Base-by-base conservation (phyloP, 2,113 vertebrate genomes). In the Leptobrachium leishanense region DNA sequence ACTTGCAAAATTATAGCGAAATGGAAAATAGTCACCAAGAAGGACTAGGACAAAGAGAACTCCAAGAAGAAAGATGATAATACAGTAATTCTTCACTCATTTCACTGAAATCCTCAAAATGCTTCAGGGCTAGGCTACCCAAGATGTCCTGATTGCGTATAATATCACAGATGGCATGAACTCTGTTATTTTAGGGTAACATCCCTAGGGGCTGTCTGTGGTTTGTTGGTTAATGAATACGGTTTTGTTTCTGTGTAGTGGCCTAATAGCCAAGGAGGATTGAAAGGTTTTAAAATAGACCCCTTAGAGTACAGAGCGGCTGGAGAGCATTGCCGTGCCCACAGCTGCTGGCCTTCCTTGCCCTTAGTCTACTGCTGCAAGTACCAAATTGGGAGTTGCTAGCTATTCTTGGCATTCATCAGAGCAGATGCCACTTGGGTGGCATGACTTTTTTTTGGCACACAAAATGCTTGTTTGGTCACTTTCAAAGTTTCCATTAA, bases 331-430 rank as follows among this genome's bases (percentile, higher is more conserved):
- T 55, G 10, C 63, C 53, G 63, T 65, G 39, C 65, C 44, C 68
- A 76, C 63, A 68, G 74, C 74, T 76, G 64, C 54, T 76, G 74
- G 64, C 64, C 74, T 76, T 68, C 50, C 12, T 67, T 76, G 74
- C 74, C 64, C 74, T 50, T 55, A 2, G 10, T 39, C 2, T 8
- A 50, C 8, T 40, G 63, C 72, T 44, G 57, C 63, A 67, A 68
- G 74, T 68, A 68, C 64, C 74, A 76, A 13, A 13, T 43, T 54
- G 66, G 44, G 68, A 76, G 68, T 68, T 50, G 59, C 31, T 53
- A 46, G 64, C 74, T 76, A 76, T 76, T 76, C 39, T 67, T 76
- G 74, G 74, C 64, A 76, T 40, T 6, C 44, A 41, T 39, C 63
- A 67, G 74, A 64, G 74, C 74, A 76, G 74, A 53, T 9, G 15